Base-by-base conservation (phyloP, 2,888 invertebrate species). In the Julus scanicus region DNA sequence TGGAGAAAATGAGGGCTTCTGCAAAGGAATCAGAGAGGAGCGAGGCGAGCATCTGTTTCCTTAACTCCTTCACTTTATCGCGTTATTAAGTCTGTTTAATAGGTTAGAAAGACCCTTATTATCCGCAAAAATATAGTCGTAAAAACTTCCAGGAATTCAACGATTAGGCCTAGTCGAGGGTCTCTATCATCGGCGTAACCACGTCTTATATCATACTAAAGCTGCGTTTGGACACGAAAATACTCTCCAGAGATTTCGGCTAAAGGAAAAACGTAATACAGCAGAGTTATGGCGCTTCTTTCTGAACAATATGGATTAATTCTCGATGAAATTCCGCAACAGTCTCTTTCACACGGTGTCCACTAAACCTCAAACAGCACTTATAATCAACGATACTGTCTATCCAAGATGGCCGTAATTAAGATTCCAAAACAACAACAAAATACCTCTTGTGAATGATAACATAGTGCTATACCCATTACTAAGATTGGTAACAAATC, bases 121-220 rank as follows among this genome's bases (percentile, higher is more conserved):
- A 80, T 80, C 80, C 29, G 80, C 80, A 80, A 80, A 80, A 80
- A 80, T 80, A 80, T 80, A 5, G 80, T 80, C 80, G 80, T 80
- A 80, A 80, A 80, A 80, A 80, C 80, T 80, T 80, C 37, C 80
- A 80, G 37, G 80, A 80, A 80, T 80, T 80, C 80, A 13, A 37
- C 80, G 80, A 6, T 80, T 80, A 80, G 80, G 80, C 80, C 37
- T 80, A 44, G 44, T 44, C 44, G 44, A 5, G 3, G 44, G 44
- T 44, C 44, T 44, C n/a, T 17, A 63, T 15, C 80, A 11, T 1
- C 8, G 37, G 37, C 37, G 6, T 80, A 80, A 80, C 80, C 80
- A 80, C 37, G 37, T 37, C 29, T 9, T 37, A 80, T 29, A 80
- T 80, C 80, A 37, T 9, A 11, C 2, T 11, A 29, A 71, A 71